phyloP scores from a whole-genome alignment of 2,113 vertebrate species.

The Orientallactaga bullata region DNA sequence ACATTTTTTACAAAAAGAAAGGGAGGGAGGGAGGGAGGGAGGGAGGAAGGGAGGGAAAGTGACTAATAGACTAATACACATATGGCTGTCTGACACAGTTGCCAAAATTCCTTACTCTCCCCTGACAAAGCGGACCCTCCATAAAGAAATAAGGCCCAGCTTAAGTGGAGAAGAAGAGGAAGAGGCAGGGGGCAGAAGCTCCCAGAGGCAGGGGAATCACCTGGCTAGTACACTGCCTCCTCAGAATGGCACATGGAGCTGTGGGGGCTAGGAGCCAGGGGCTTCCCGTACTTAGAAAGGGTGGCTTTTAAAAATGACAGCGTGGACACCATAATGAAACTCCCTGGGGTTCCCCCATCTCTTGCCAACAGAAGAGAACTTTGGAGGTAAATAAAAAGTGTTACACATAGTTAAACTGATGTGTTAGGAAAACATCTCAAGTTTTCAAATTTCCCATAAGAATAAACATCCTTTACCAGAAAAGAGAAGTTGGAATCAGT shows the following conservation, averaged over 20 bases:
- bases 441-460: background rate
- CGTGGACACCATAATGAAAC: no score
- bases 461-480: background rate
- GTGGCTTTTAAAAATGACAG: background rate
- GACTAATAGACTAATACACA: background rate
- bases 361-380: background rate
- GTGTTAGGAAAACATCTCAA: background rate
- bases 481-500: background rate
- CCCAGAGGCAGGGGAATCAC: background rate
- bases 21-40: no score
- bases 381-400: no score
- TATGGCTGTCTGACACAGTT: accelerated
- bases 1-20: no score
- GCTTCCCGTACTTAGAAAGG: background rate
- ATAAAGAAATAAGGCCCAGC: accelerated
- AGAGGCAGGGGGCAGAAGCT: background rate
- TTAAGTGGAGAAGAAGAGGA: background rate
- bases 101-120: accelerated
- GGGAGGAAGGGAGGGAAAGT: no score
- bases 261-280: background rate
- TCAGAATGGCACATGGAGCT: background rate
- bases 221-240: constrained; percentile 23
- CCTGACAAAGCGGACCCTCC: background rate
- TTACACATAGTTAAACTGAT: background rate
- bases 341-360: background rate